Evolutionary conservation across 2,113 vertebrate genomes (phyloP).

Genomic region (Dromiciops gliroides): DNA sequence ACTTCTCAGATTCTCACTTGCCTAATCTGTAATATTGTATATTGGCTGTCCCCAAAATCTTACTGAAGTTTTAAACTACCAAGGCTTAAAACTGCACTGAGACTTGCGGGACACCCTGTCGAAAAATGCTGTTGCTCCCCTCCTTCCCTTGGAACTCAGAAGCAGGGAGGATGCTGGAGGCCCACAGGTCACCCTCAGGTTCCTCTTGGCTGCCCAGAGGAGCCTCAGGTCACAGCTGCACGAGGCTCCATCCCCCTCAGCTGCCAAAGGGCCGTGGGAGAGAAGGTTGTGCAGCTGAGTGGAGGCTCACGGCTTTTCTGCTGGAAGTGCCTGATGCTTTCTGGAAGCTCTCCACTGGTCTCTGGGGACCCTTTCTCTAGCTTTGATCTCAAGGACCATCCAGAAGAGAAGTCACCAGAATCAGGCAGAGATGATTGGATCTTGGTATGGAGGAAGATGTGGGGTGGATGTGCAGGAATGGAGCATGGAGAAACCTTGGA

Average conservation of each 20-base stretch:
- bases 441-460: not conserved
- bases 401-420: conserved; percentile 27
- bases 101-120: not conserved
- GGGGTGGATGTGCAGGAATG: conserved; percentile 47
- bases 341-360: conserved; percentile 42
- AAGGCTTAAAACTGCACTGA: not conserved
- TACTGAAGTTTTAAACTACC: not conserved
- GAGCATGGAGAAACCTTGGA: conserved; percentile 9
- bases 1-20: not conserved
- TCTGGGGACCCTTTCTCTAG: not conserved
- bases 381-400: conserved; percentile 62
- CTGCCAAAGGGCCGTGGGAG: not conserved
- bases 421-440: not conserved
- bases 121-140: not conserved
- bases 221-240: conserved; percentile 35
- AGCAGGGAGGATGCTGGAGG: not conserved
- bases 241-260: not conserved
- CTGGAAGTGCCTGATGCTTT: conserved; percentile 42
- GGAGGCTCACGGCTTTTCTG: conserved; percentile 38
- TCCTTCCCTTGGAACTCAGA: conserved; percentile 14
- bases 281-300: not conserved
- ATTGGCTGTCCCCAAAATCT: not conserved
- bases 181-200: not conserved
- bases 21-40: not conserved
- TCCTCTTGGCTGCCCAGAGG: not conserved